Percentiles rank a stretch among this genome's conserved stretches.
Evolutionary conservation across 2,113 vertebrate species (phyloP).

Genomic region (Strix aluco): DNA sequence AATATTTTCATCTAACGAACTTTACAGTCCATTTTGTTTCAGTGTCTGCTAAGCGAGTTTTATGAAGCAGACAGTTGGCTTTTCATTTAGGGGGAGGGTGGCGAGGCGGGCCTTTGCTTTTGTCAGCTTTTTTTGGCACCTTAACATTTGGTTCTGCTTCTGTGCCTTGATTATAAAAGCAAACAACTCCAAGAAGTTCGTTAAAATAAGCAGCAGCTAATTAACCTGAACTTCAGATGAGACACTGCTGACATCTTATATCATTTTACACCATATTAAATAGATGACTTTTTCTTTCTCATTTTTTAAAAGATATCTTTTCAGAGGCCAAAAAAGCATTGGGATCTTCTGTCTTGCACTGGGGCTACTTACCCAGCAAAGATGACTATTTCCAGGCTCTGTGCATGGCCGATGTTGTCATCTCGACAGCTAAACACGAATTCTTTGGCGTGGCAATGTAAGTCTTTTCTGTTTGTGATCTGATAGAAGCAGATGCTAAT

Average conservation of each 20-base stretch:
- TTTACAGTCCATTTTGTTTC: slow-evolving; percentile 99
- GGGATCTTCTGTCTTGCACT: slow-evolving; percentile 83
- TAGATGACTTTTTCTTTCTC: slow-evolving; percentile 85
- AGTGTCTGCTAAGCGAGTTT: slow-evolving; percentile 99
- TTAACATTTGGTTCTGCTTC: slow-evolving; percentile 99
- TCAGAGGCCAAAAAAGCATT: slow-evolving; percentile 78
- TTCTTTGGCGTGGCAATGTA: slow-evolving; percentile 98
- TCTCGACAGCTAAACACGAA: slow-evolving; percentile 94
- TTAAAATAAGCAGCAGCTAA: slow-evolving; percentile 99
- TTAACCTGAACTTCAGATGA: slow-evolving; percentile 98
- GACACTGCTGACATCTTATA: slow-evolving; percentile 91
- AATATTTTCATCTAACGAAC: slow-evolving; percentile 99
- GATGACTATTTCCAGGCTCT: slow-evolving; percentile 87
- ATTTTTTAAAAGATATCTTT: slow-evolving; percentile 86
- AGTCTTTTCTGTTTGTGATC: slow-evolving; percentile 75
- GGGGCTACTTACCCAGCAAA: slow-evolving; percentile 90
- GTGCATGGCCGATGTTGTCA: slow-evolving; percentile 89
- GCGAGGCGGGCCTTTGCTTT: slow-evolving; percentile 91
- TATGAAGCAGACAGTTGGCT: slow-evolving; percentile 99
- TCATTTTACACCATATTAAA: slow-evolving; percentile 92
- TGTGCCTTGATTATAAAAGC: slow-evolving; percentile 99
- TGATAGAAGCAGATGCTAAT: slow-evolving; percentile 48
- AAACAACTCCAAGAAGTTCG: slow-evolving; percentile 99
- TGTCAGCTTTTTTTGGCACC: slow-evolving; percentile 99
- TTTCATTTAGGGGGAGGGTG: slow-evolving; percentile 93